Percentiles rank a stretch among this genome's conserved stretches.
These are phyloP conservation scores for Berghia stephanieae DNA, from an alignment of 1,140 invertebrate species.

Conservation along the genomic window DNA sequence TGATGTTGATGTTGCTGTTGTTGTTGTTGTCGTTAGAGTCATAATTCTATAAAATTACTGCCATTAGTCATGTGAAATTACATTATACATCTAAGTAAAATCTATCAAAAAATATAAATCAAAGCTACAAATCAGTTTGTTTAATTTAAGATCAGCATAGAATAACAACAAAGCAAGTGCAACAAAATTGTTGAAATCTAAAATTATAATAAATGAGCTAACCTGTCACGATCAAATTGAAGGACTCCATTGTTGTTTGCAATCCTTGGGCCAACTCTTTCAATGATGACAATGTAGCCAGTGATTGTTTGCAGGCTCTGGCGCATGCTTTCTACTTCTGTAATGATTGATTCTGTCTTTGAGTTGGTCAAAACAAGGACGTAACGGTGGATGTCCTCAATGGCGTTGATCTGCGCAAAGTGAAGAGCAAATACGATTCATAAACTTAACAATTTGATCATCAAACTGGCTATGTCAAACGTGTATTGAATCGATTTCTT, in stretches of 20 bases:
- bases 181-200: neutral
- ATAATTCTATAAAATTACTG: no score
- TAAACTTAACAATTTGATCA: no score
- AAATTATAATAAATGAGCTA: neutral
- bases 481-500: no score
- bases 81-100: no score
- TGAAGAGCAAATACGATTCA: no score
- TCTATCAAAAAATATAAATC: neutral
- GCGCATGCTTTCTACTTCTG: slow-evolving; percentile 33
- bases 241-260: neutral
- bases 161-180: neutral
- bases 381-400: slow-evolving; percentile 41
- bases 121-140: neutral
- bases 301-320: slow-evolving; percentile 16
- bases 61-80: no score
- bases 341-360: slow-evolving; percentile 22
- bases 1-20: no score
- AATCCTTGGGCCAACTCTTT: slow-evolving; percentile 13
- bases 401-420: slow-evolving; percentile 40
- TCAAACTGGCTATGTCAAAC: no score
- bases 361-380: slow-evolving; percentile 31
- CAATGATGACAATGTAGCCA: slow-evolving; percentile 32
- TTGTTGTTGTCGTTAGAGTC: no score
- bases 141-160: neutral
- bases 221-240: slow-evolving; percentile 27